These are phyloP conservation scores for Nesogale talazaci DNA, from an alignment of 2,113 vertebrate genomes.

Conservation along the genomic window DNA sequence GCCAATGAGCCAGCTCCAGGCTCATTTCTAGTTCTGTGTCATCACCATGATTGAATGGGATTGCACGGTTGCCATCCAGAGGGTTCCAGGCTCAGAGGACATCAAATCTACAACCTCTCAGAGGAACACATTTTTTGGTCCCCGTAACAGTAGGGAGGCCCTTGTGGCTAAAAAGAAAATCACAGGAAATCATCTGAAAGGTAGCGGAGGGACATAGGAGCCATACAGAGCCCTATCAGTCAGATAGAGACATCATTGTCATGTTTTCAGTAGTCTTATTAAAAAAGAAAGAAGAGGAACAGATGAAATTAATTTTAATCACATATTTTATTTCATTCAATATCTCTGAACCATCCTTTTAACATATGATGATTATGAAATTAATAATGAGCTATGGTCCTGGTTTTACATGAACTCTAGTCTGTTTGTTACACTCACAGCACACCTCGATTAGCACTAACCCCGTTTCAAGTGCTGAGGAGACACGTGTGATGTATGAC, in stretches of 20 bases:
- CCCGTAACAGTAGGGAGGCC: neutral
- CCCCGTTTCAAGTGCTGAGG: neutral
- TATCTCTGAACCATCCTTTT: too few relatives aligned
- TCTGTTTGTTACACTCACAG: neutral
- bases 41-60: neutral
- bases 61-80: neutral
- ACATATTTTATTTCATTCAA: neutral
- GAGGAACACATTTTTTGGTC: too few relatives aligned
- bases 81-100: neutral
- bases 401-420: neutral
- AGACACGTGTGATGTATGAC: neutral
- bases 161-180: neutral
- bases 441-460: neutral
- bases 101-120: slow-evolving; percentile 3
- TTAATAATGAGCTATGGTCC: too few relatives aligned
- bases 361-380: too few relatives aligned
- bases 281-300: too few relatives aligned
- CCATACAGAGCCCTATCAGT: neutral
- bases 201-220: neutral
- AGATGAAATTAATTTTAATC: neutral
- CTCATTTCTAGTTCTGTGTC: neutral
- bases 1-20: neutral
- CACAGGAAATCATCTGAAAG: neutral
- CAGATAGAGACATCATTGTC: neutral
- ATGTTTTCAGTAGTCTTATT: too few relatives aligned